Base-by-base conservation (phyloP, 2,888 invertebrate genomes). In the Baccha elongata region DNA sequence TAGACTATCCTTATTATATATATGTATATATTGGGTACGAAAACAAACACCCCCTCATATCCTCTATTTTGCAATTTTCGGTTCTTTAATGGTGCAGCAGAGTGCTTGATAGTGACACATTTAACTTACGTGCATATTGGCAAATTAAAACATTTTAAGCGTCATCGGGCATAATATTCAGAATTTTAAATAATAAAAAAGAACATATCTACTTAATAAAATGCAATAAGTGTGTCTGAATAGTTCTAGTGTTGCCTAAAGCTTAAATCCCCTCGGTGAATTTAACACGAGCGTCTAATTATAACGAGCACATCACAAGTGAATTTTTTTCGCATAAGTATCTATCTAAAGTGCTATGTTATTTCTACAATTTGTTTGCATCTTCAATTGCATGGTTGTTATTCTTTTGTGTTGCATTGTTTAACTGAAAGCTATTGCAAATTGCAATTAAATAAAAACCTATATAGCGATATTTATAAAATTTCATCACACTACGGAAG, bases 271-370 rank as follows among this genome's bases (percentile, higher is more conserved):
- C 65, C 65, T 71, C 65, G 64, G 65, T 23, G 58, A 53, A 74
- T 74, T 80, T 46, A 69, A 58, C 76, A 76, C 76, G 64, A 75
- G 71, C 75, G 71, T 64, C 76, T 76, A 81, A 80, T 80, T 80
- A 80, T 80, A 80, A 80, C 53, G 48, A 69, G 58, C 48, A 50
- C 32, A 79, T 40, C 40, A 29, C 26, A 26, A 48, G 68, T 48
- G 55, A 32, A 21, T 35, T 19, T 35, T n/a, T n/a, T 13, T 13
- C 19, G 52, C 11, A 52, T 5, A 11, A 17, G 11, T 10, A 11
- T 50, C 3, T 26, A 64, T 72, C 58, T 60, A 21, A 46, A 52
- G 58, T 67, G 42, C 42, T 62, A 21, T 40, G 13, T 46, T 64
- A 29, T 55, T 40, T 50, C 52, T 60, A 60, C 60, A 11, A 26